phyloP scores from a whole-genome alignment of 2,113 vertebrate genomes.

The Cisticola juncidis region DNA sequence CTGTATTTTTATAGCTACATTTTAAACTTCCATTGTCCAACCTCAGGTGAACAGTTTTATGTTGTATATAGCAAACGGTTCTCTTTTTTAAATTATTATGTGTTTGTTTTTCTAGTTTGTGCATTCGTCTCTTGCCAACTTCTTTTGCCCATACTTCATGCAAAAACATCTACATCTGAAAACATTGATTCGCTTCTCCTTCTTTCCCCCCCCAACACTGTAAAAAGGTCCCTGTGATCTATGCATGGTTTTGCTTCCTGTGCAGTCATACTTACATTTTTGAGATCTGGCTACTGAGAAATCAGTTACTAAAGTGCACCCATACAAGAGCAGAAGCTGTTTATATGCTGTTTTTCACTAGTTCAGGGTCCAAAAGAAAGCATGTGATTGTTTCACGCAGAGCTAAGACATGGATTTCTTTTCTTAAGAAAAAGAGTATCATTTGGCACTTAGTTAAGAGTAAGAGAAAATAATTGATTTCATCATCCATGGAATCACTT shows the following conservation, averaged over 20 bases:
- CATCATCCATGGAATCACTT: neutral
- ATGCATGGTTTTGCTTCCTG: slow-evolving; percentile 58
- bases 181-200: neutral
- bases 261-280: slow-evolving; percentile 44
- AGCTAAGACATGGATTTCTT: neutral
- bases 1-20: slow-evolving; percentile 20
- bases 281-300: slow-evolving; percentile 72
- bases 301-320: slow-evolving; percentile 63
- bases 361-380: slow-evolving; percentile 27
- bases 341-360: neutral
- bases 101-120: neutral
- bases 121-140: slow-evolving; percentile 21
- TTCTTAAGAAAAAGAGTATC: neutral
- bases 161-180: slow-evolving; percentile 60
- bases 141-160: slow-evolving; percentile 50
- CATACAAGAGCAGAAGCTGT: neutral
- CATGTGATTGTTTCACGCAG: slow-evolving; percentile 41
- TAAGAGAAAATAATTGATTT: neutral
- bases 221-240: slow-evolving; percentile 7
- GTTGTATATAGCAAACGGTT: neutral
- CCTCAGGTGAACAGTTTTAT: slow-evolving; percentile 23
- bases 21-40: slow-evolving; percentile 38
- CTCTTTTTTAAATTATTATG: neutral
- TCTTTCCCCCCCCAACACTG: neutral
- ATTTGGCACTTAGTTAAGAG: neutral